Percentiles rank a stretch among this genome's conserved stretches.
phyloP scores from a whole-genome alignment of 2,888 invertebrate genomes.

The Trypoxylon attenuatum region DNA sequence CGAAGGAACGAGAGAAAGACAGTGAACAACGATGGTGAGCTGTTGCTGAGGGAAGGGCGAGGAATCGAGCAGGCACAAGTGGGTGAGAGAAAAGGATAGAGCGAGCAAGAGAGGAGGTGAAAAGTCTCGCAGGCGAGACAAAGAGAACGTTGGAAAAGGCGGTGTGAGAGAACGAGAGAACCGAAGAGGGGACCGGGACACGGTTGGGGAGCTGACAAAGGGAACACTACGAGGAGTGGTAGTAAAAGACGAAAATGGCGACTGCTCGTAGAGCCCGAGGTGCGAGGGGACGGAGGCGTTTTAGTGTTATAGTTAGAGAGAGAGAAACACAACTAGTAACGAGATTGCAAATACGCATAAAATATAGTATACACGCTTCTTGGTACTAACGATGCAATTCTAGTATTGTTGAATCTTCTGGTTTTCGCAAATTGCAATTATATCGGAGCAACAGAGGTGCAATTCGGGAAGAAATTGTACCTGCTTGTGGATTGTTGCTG shows the following conservation, averaged over 20 bases:
- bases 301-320: neutral
- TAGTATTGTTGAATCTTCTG: neutral
- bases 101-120: neutral
- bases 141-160: neutral
- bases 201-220: neutral
- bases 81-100: neutral
- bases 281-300: neutral
- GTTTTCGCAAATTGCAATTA: neutral
- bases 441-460: no score
- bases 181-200: neutral
- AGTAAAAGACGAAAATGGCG: slow-evolving; percentile 2
- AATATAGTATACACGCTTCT: neutral
- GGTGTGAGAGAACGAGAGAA: neutral
- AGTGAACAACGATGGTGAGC: neutral
- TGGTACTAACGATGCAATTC: neutral
- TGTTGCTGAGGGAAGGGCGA: neutral
- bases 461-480: neutral
- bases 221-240: neutral
- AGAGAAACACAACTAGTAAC: slow-evolving; percentile 5
- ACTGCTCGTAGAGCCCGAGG: neutral
- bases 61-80: neutral
- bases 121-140: neutral
- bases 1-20: neutral
- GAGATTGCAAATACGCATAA: neutral
- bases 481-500: neutral